These are phyloP conservation scores for Hylia prasina DNA, from an alignment of 2,113 vertebrate genomes.

Conservation along the genomic window DNA sequence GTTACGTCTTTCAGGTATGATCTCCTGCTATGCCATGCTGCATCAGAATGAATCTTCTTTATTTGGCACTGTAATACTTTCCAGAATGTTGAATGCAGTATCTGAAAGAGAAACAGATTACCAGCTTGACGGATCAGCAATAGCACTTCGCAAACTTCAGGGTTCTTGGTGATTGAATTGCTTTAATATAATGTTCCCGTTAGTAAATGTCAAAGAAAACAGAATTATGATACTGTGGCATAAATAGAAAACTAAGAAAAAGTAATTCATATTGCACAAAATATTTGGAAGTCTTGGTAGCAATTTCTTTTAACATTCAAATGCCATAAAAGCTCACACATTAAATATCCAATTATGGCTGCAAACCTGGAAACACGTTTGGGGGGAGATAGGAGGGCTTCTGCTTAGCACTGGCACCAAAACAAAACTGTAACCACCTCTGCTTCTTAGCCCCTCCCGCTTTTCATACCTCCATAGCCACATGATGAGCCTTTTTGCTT, in stretches of 20 bases:
- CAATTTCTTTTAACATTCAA: not conserved
- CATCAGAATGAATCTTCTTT: not conserved
- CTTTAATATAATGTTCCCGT: not conserved
- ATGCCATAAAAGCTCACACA: not conserved
- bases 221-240: not conserved
- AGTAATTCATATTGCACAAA: not conserved
- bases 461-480: not conserved
- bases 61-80: not conserved
- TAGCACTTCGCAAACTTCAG: not conserved
- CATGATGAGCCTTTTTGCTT: not conserved
- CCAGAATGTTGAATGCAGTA: not conserved
- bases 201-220: not conserved
- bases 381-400: not conserved
- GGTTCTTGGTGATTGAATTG: not conserved
- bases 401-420: not conserved
- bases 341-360: not conserved
- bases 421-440: not conserved
- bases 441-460: not conserved
- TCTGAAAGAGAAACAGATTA: constrained; percentile 17
- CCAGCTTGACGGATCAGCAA: constrained; percentile 8
- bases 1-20: not conserved
- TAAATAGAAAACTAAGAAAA: not conserved
- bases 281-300: not conserved
- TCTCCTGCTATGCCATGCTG: not conserved
- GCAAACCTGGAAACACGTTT: not conserved